Evolutionary conservation across 2,113 vertebrate species (phyloP).

Genomic region (Suncus etruscus): DNA sequence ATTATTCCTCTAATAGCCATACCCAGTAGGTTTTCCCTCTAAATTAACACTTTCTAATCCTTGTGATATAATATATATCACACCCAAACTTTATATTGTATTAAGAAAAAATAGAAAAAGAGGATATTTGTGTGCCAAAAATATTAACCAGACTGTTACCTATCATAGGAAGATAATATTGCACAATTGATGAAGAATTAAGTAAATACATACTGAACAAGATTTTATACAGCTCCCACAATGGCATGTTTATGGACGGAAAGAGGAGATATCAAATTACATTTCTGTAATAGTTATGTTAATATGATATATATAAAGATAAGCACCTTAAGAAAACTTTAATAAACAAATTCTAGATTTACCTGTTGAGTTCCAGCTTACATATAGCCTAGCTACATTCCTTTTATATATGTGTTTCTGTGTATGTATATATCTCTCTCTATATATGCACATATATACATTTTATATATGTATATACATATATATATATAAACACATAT

Average conservation of each 20-base stretch:
- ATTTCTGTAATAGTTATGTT: constrained; percentile 53
- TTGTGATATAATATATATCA: not conserved
- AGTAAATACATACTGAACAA: constrained; percentile 36
- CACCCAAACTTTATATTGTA: not conserved
- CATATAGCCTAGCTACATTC: not conserved
- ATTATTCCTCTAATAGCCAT: not conserved
- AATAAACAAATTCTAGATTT: constrained; percentile 22
- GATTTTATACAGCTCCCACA: constrained; percentile 53
- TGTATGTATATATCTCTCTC: not conserved
- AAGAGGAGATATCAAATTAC: constrained; percentile 11
- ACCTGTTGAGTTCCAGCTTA: not conserved
- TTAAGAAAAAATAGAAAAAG: constrained; percentile 47
- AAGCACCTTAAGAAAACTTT: constrained; percentile 4
- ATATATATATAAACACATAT: not conserved
- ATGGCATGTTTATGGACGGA: constrained; percentile 50
- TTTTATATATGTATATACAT: too few species aligned
- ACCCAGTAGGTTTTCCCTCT: not conserved
- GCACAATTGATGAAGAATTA: constrained; percentile 47
- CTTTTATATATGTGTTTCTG: not conserved
- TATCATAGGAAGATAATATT: constrained; percentile 15
- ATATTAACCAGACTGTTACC: constrained; percentile 4
- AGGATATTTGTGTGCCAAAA: not conserved
- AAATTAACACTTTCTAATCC: constrained; percentile 13
- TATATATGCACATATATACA: not conserved
- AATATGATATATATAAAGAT: constrained; percentile 1